Evolutionary conservation across 2,797 vertebrate genomes (phyloP).

Genomic region (Coilia nasus): DNA sequence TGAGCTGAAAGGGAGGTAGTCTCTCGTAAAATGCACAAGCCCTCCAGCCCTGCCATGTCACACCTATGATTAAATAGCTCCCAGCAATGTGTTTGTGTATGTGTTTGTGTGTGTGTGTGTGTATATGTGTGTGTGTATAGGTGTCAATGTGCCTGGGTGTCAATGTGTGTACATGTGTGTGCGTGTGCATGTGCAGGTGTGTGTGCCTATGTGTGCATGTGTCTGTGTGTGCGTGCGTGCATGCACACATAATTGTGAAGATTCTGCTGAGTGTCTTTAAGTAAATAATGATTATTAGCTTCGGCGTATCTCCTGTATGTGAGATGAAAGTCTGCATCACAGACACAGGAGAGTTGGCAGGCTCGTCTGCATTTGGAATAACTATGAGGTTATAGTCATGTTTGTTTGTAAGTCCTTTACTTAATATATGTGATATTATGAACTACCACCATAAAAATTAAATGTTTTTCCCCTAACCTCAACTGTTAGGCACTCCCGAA

Average conservation of each 20-base stretch:
- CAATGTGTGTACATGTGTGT: not conserved
- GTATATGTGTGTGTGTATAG: not conserved
- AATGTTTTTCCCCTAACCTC: not conserved
- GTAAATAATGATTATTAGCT: not conserved
- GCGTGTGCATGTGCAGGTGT: not conserved
- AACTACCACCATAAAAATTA: not conserved
- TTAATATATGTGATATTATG: no score
- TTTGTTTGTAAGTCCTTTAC: no score
- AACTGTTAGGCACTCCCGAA: not conserved
- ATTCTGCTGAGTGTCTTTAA: not conserved
- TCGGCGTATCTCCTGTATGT: not conserved
- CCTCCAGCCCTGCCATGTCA: not conserved
- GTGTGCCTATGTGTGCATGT: not conserved
- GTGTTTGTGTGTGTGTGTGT: not conserved
- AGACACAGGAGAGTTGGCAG: not conserved
- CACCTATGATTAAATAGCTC: slow-evolving; percentile 10
- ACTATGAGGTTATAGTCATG: not conserved
- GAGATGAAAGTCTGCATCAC: not conserved
- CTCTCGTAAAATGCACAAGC: not conserved
- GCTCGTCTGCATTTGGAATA: not conserved
- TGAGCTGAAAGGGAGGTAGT: slow-evolving; percentile 42
- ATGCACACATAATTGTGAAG: not conserved
- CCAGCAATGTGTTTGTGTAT: not conserved
- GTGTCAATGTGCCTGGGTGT: not conserved
- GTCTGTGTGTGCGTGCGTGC: not conserved